phyloP scores from a whole-genome alignment of 2,113 vertebrate genomes.

The Lamprotornis superbus region DNA sequence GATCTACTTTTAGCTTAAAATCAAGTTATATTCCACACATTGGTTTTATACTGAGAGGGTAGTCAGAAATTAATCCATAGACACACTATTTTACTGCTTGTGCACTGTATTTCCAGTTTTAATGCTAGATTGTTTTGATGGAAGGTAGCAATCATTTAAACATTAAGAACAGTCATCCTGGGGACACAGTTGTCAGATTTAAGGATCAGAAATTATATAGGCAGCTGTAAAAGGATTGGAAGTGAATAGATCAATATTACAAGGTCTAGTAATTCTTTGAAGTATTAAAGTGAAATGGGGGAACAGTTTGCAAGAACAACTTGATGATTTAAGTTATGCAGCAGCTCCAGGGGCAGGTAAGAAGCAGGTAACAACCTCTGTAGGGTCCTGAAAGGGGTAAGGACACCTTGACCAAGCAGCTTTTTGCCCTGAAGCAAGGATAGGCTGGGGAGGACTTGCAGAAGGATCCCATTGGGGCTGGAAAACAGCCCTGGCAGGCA shows the following conservation, averaged over 20 bases:
- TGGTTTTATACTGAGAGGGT: background rate
- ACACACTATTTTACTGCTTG: background rate
- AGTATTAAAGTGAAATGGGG: constrained; percentile 26
- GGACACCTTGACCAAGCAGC: background rate
- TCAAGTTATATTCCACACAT: background rate
- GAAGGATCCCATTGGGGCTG: background rate
- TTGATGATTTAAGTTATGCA: background rate
- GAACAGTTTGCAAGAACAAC: constrained; percentile 41
- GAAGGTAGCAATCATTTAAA: constrained; percentile 46
- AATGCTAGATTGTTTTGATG: constrained; percentile 34
- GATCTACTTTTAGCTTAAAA: constrained; percentile 11
- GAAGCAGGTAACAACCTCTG: background rate
- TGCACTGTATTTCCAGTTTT: constrained; percentile 16
- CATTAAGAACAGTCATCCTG: constrained; percentile 44
- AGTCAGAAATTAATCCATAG: background rate
- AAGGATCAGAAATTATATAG: constrained; percentile 58
- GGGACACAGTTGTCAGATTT: constrained; percentile 61
- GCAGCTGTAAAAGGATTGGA: constrained; percentile 51
- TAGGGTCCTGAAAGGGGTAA: background rate
- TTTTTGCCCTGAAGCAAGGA: background rate
- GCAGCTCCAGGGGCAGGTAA: background rate
- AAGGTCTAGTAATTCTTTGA: constrained; percentile 44
- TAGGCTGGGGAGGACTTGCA: background rate
- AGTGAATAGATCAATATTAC: constrained; percentile 59
- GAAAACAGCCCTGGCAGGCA: background rate